Base-by-base conservation (phyloP, 2,113 vertebrate species). In the Macroglossus sobrinus region DNA sequence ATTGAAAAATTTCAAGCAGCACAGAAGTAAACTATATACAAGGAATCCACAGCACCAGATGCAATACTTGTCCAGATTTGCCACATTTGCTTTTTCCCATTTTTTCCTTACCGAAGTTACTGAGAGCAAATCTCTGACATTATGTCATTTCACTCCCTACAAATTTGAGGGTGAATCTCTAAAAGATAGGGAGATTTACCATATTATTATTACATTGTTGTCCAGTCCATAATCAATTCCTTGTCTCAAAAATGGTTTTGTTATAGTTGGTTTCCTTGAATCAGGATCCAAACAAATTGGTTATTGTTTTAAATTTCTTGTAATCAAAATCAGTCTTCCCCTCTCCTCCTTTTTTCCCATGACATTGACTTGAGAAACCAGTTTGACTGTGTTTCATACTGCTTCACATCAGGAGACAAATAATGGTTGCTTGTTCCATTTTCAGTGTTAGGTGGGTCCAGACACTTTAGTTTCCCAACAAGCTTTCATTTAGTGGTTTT, bases 231-330 rank as follows among this genome's bases (percentile, higher is more conserved):
- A 96, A 45, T 81, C 50, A 78, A 9, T 64, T 71, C 45, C 43
- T 92, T 86, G 33, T 80, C 53, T 96, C 74, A 92, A 88, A 93
- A 74, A 66, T 86, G 26, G 6, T 30, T 84, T 90, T 92, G n/a
- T 85, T 92, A 71, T 3, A 64, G 26, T 68, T 91, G 59, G 43
- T 91, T 61, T 30, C 16, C 89, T 79, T 96, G 78, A 94, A 68
- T 94, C 55, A 85, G 43, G 63, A 28, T 78, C 43, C 18, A 74
- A 84, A 69, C 45, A 84, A 47, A 64, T 79, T 66, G 38, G 38
- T 80, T 53, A 59, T 57, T 74, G 8, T 82, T 11, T 92, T 90
- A 38, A 85, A 24, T 80, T 85, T 90, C 24, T 68, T 59, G 7
- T 80, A 75, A 66, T 64, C 55, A 76, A 59, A 82, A 90, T 30